Percentiles rank a stretch among this genome's conserved stretches.
Evolutionary conservation across 2,888 invertebrate genomes (phyloP).

Genomic region (Nemoura dubitans): DNA sequence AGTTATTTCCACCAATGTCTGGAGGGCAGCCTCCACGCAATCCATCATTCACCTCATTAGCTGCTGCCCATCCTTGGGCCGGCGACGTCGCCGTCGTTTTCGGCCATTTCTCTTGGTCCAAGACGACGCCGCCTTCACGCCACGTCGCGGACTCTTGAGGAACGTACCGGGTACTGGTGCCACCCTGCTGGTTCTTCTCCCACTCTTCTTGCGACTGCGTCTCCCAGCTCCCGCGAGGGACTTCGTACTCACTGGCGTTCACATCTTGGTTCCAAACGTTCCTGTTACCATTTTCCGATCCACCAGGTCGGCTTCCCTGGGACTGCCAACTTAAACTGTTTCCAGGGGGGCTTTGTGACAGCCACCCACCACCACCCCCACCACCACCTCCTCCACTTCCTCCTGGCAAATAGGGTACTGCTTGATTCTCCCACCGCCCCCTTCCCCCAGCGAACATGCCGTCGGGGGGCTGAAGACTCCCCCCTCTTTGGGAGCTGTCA

Average conservation of each 20-base stretch:
- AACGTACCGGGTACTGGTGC: neutral
- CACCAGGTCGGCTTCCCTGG: neutral
- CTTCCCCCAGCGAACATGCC: neutral
- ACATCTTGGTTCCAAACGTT: neutral
- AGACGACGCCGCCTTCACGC: neutral
- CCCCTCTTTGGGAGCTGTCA: neutral
- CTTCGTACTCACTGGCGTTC: neutral
- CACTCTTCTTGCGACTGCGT: neutral
- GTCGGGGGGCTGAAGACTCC: neutral
- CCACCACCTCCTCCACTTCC: too few species aligned
- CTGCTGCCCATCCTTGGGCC: neutral
- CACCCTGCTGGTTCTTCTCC: neutral
- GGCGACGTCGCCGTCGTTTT: neutral
- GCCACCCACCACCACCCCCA: neutral
- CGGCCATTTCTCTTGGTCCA: neutral
- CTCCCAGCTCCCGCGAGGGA: neutral
- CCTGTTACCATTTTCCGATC: neutral
- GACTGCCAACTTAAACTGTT: neutral
- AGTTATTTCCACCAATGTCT: neutral
- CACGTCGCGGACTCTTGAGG: neutral
- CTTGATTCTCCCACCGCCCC: neutral
- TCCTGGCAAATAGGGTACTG: neutral
- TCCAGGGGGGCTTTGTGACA: neutral
- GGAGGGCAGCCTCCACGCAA: neutral
- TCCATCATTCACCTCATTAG: neutral